phyloP scores from a whole-genome alignment of 2,113 vertebrate species.

The Sceloporus tristichus region DNA sequence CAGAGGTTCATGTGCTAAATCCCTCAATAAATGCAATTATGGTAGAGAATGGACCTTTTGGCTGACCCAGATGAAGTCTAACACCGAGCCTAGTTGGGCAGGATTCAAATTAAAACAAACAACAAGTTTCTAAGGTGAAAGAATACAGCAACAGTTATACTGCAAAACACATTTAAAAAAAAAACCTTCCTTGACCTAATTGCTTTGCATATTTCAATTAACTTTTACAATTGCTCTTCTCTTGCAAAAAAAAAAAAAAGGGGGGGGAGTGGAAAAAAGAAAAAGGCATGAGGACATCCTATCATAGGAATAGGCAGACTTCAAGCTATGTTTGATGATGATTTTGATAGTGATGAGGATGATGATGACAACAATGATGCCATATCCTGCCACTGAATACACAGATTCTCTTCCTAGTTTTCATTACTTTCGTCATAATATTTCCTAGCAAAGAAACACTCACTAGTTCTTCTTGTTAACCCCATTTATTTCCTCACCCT shows the following conservation, averaged over 20 bases:
- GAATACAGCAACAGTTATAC: neutral
- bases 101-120: conserved; percentile 3
- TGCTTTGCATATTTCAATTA: neutral
- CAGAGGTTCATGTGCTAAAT: neutral
- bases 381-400: neutral
- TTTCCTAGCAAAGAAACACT: neutral
- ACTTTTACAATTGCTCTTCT: neutral
- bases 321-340: too few relatives aligned
- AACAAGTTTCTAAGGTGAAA: neutral
- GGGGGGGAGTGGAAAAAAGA: too few relatives aligned
- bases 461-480: neutral
- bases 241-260: neutral
- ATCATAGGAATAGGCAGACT: too few relatives aligned
- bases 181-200: neutral
- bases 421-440: neutral
- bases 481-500: neutral
- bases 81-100: neutral
- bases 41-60: neutral
- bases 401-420: neutral
- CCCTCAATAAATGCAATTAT: neutral
- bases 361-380: too few relatives aligned
- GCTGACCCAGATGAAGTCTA: conserved; percentile 2
- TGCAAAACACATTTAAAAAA: neutral
- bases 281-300: neutral
- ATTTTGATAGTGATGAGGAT: too few relatives aligned